Base-by-base conservation (phyloP, 2,797 vertebrate species). In the Myotis findleyi region DNA sequence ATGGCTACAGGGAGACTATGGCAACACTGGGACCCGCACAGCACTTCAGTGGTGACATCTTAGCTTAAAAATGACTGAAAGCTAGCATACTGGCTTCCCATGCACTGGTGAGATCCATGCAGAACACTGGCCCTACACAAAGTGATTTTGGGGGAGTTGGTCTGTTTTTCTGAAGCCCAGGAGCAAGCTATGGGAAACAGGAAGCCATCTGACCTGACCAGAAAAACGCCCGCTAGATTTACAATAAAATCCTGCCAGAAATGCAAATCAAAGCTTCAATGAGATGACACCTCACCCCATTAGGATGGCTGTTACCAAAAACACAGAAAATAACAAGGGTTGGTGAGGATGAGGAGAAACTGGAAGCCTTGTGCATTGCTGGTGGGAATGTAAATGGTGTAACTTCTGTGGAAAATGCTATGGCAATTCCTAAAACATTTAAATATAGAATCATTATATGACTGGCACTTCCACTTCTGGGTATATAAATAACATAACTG, bases 21-120 rank as follows among this genome's bases (percentile, higher is more conserved):
- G n/a, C 6, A 3, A 30, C 5, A n/a, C 4, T 1, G 30, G 12
- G 44, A 16, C 0, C 1, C 0, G 8, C 3, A 49, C 1, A 20
- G 23, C 17, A 17, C 53, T 66, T 44, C 1, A 3, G 11, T n/a
- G 44, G 3, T 21, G 53, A 49, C 9, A 25, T 38, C 21, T 75
- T 25, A 49, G 66, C 59, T 38, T n/a, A 68, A 79, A 53, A 59
- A 27, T 41, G 6, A 71, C 66, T 55, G 68, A 14, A 47, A 79
- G 77, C n/a, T 55, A 14, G n/a, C 51, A 9, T 53, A 77, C 25
- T 57, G 38, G 47, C 27, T 71, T 55, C 20, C 77, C 9, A 5
- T 2, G 53, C 41, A 13, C 3, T 13, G 59, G 53, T 4, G 18
- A 33, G 3, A 3, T 2, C 18, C 33, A n/a, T 23, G 25, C 4